phyloP scores from a whole-genome alignment of 1,140 invertebrate genomes.

The Drosophila pachea region DNA sequence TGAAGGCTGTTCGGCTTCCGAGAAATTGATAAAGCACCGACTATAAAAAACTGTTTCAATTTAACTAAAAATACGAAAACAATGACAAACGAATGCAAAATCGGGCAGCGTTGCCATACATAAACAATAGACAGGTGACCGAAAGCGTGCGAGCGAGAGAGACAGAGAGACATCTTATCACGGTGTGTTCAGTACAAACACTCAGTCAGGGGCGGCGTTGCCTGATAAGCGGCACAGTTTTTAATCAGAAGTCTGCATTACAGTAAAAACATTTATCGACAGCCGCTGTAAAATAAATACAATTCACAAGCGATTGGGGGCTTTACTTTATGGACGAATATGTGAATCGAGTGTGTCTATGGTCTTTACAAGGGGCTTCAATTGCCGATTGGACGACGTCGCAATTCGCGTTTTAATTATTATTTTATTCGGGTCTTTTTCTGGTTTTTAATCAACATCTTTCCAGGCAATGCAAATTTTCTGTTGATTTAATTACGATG shows the following conservation, averaged over 20 bases:
- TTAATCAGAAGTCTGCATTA: slow-evolving; percentile 65
- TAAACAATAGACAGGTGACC: slow-evolving; percentile 29
- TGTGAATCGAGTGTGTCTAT: slow-evolving; percentile 25
- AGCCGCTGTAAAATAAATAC: slow-evolving; percentile 21
- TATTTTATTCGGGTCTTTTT: slow-evolving; percentile 2
- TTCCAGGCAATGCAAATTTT: slow-evolving; percentile 53
- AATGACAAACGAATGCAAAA: slow-evolving; percentile 5
- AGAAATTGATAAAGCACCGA: slow-evolving; percentile 58
- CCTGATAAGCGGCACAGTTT: slow-evolving; percentile 49
- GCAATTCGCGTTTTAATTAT: neutral
- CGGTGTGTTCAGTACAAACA: slow-evolving; percentile 27
- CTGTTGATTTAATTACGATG: slow-evolving; percentile 48
- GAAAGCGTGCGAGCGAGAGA: neutral
- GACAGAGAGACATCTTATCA: slow-evolving; percentile 41
- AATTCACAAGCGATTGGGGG: slow-evolving; percentile 17
- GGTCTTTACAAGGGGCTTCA: slow-evolving; percentile 24
- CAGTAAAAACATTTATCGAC: slow-evolving; percentile 23
- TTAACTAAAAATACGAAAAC: slow-evolving; percentile 13
- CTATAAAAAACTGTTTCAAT: slow-evolving; percentile 47
- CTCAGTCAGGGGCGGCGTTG: slow-evolving; percentile 23
- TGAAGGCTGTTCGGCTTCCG: slow-evolving; percentile 64
- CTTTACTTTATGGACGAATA: slow-evolving; percentile 17
- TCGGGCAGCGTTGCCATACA: slow-evolving; percentile 13
- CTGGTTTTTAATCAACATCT: slow-evolving; percentile 36
- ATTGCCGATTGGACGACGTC: slow-evolving; percentile 39